Base-by-base conservation (phyloP, 2,797 vertebrate genomes). In the Podarcis lilfordi region DNA sequence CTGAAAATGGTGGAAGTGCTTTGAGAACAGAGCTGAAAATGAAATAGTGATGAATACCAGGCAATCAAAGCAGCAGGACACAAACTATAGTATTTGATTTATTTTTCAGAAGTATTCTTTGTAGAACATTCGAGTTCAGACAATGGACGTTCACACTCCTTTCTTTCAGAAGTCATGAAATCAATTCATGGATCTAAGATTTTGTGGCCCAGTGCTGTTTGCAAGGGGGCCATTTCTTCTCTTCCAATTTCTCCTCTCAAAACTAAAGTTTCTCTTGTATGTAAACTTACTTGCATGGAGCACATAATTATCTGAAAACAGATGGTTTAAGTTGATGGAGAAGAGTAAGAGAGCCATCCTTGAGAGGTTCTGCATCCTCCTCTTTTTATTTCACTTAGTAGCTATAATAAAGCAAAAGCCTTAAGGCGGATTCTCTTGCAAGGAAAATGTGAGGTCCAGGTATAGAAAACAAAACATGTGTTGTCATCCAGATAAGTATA, bases 211-310 rank as follows among this genome's bases (percentile, higher is more conserved):
- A 91, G 83, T 90, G 89, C 45, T 85, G 94, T 92, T 86, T 96
- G 93, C 96, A 96, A 94, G 93, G 82, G 89, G 95, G 93, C 93
- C 94, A 8, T 64, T 90, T 95, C 21, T 92, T 32, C 21, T 64
- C 61, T 64, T 64, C 50, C 61, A 64, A 64, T 23, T 64, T 64
- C 61, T 64, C 61, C 61, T 64, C 61, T 23, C 61, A 64, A 64
- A 64, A 64, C 61, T 23, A 23, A 55, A 55, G 17, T 23, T 64
- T 23, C 61, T 64, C 61, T 64, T 64, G 21, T 64, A 64, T 23
- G 59, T 93, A 85, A 95, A 90, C 0, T 2, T 37, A 91, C 87
- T 95, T 96, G 88, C 89, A 86, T 84, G 88, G 66, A 86, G 91
- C 91, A 94, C 69, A 95, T 85, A 37, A 86, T 84, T 91, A 59